Evolutionary conservation across 2,113 vertebrate genomes (phyloP), one percentile per base, ranked within the genome.

Genomic region (Tiliqua scincoides): DNA sequence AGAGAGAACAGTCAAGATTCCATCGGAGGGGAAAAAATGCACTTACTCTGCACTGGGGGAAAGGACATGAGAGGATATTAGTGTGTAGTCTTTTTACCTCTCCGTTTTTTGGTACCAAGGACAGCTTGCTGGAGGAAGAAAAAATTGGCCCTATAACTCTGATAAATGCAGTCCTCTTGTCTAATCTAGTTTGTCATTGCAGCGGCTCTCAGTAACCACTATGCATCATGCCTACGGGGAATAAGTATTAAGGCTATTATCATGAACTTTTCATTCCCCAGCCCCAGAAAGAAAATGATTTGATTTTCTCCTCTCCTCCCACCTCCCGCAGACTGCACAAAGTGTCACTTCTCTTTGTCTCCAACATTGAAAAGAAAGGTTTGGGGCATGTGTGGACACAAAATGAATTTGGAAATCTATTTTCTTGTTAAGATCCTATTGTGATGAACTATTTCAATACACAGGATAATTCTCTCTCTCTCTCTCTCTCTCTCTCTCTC

Each of bases 211-310:
- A 85, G 32, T n/a, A 89, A 62, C 2, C 72, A 35, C 20, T 75
- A 40, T 76, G 59, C 48, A 87, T 86, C 71, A 35, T 59, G 67
- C 35, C 79, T 32, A 18, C 35, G 80, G 82, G 84, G 78, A 80
- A 90, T 52, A 23, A 25, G 79, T 85, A 85, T 86, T 88, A 90
- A 89, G 18, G 57, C 7, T 0, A 0, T 76, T 86, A 88, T 91
- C 88, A 93, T 91, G 86, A 92, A 90, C 67, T 79, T 43, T 84
- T 86, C 59, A 79, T 86, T 89, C 20, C 89, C 40, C 59, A 30
- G 18, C 74, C 63, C 18, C 0, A 0, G 20, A 37, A 91, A 87
- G 37, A 37, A 9, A 83, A 2, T 84, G 43, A 85, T 89, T 90
- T 90, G 81, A 86, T 88, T 85, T 85, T 20, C 70, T 74, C 14